Percentiles rank a stretch among this genome's conserved stretches.
Evolutionary conservation across 2,113 vertebrate species (phyloP).

Genomic region (Rallus limicola): DNA sequence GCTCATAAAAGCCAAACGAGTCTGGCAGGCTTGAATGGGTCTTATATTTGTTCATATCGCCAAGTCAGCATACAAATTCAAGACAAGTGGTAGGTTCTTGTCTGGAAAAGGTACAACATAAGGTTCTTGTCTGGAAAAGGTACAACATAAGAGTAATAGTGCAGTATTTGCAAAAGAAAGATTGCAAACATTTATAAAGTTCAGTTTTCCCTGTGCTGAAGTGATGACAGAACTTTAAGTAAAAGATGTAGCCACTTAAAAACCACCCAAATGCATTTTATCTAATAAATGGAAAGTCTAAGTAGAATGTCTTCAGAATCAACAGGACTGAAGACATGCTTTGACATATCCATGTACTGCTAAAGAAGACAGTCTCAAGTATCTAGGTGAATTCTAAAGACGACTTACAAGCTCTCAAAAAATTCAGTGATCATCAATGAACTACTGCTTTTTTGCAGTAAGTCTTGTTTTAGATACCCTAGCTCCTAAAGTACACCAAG

Average conservation of each 20-base stretch:
- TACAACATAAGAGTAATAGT: background rate
- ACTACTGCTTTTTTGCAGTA: background rate
- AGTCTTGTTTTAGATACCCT: background rate
- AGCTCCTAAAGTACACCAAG: background rate
- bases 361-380: background rate
- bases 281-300: background rate
- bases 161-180: background rate
- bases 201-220: background rate
- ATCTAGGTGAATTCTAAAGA: background rate
- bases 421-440: background rate
- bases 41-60: background rate
- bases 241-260: background rate
- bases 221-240: background rate
- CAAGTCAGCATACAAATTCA: background rate
- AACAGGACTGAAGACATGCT: background rate
- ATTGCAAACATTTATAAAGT: background rate
- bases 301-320: background rate
- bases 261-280: background rate
- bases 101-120: background rate
- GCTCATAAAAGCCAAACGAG: background rate
- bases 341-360: accelerated
- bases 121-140: background rate
- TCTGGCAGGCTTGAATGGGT: background rate
- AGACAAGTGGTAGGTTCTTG: background rate
- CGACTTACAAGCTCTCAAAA: background rate